Conservation (phyloP, 2,113 vertebrate species). For the Procapra przewalskii region DNA sequence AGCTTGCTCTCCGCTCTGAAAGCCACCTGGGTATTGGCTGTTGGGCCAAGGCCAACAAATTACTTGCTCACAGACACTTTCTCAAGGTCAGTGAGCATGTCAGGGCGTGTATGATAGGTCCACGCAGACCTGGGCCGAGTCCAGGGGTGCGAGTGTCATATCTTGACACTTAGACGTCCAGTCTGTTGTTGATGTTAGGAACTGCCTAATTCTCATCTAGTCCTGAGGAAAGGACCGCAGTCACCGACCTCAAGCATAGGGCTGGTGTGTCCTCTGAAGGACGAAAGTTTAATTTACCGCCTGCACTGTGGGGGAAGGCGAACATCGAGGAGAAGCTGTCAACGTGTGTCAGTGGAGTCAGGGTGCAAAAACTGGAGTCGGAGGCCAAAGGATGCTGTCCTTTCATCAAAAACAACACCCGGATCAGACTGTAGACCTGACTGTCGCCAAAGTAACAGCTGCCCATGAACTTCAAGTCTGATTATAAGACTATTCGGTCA, state of each 20-base stretch:
- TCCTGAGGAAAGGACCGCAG: neutral
- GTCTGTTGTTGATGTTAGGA: neutral
- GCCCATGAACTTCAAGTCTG: neutral
- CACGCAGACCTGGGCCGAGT: accelerated
- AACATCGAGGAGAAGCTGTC: accelerated
- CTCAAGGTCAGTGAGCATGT: neutral
- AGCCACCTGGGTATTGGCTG: neutral
- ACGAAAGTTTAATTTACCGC: accelerated
- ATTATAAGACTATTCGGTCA: neutral
- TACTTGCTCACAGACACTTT: neutral
- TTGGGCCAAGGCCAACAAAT: neutral
- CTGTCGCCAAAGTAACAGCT: neutral
- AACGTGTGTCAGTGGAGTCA: accelerated
- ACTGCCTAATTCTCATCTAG: neutral
- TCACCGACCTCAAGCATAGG: neutral
- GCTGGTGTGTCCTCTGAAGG: neutral
- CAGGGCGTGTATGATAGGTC: neutral
- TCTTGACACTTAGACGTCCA: neutral
- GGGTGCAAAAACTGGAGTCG: neutral
- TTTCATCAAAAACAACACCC: accelerated
- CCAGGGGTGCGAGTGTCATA: neutral
- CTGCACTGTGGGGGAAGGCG: neutral
- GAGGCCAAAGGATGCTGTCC: neutral
- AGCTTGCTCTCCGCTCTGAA: neutral
- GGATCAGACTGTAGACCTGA: neutral